Conservation (phyloP, 2,797 vertebrate species). For the Malurus splendens region DNA sequence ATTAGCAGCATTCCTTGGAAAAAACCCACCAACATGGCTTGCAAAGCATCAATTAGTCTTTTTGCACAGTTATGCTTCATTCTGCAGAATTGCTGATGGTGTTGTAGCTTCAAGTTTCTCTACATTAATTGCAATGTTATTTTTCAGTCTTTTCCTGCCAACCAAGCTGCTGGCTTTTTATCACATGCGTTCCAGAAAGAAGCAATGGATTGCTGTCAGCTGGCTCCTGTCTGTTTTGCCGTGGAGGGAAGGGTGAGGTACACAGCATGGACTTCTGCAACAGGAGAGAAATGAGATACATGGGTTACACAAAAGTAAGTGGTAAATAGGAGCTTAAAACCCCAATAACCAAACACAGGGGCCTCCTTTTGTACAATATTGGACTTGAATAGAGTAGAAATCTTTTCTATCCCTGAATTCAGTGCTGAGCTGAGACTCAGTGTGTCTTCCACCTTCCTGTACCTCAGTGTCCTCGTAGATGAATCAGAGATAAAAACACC, state of each 20-base stretch:
- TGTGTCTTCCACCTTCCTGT: neutral
- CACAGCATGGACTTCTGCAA: accelerated
- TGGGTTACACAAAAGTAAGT: neutral
- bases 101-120: slow-evolving; percentile 30
- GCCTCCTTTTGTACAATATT: neutral
- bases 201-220: neutral
- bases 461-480: neutral
- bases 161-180: slow-evolving; percentile 20
- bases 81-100: neutral
- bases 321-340: neutral
- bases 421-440: neutral
- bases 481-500: neutral
- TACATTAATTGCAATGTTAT: slow-evolving; percentile 47
- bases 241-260: neutral
- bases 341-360: neutral
- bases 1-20: neutral
- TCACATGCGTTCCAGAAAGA: neutral
- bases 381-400: neutral
- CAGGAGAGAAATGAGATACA: neutral
- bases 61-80: neutral
- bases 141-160: slow-evolving; percentile 62
- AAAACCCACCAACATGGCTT: neutral
- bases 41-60: slow-evolving; percentile 14
- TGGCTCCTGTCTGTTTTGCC: neutral
- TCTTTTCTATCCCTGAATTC: neutral